Conservation (phyloP, 2,888 invertebrate genomes). For the Agrotis puta region DNA sequence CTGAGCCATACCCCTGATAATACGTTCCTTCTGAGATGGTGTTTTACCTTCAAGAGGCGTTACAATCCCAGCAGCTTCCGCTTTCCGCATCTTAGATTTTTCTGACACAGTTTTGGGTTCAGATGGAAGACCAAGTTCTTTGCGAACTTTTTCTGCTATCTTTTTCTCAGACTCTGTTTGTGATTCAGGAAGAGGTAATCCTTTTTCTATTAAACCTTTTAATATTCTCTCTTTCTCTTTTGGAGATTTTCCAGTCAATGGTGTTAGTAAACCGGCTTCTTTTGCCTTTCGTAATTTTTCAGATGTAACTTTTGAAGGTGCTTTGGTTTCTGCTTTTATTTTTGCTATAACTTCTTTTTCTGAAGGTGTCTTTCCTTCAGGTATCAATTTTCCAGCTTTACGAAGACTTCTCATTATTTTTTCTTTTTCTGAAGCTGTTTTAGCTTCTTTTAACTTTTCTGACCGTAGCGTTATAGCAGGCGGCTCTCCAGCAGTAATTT, state of each 20-base stretch:
- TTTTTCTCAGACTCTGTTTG: slow-evolving; percentile 64
- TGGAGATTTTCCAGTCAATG: slow-evolving; percentile 40
- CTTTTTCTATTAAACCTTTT: slow-evolving; percentile 45
- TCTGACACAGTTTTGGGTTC: slow-evolving; percentile 60
- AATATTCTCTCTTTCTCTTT: slow-evolving; percentile 68
- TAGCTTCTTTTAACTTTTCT: slow-evolving; percentile 63
- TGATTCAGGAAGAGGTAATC: slow-evolving; percentile 54
- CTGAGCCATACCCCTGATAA: slow-evolving; percentile 24
- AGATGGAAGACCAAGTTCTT: slow-evolving; percentile 66
- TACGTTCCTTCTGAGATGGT: slow-evolving; percentile 53
- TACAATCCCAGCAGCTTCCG: slow-evolving; percentile 64
- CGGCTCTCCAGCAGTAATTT: slow-evolving; percentile 31
- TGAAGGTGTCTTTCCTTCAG: slow-evolving; percentile 52
- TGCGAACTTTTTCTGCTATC: slow-evolving; percentile 67
- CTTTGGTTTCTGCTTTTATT: slow-evolving; percentile 45
- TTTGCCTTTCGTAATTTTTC: slow-evolving; percentile 59
- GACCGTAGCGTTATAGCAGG: slow-evolving; percentile 42
- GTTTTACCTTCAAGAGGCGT: slow-evolving; percentile 63
- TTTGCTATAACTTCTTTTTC: slow-evolving; percentile 62
- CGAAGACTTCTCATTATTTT: slow-evolving; percentile 64
- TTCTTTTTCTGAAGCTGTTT: slow-evolving; percentile 66
- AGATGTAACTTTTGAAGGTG: slow-evolving; percentile 38
- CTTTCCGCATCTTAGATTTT: slow-evolving; percentile 62
- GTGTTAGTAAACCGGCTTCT: slow-evolving; percentile 48
- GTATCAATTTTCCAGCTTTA: slow-evolving; percentile 62